Evolutionary conservation across 2,888 invertebrate genomes (phyloP), one percentile per base, ranked within the genome.

Genomic region (Tetranychus truncatus): DNA sequence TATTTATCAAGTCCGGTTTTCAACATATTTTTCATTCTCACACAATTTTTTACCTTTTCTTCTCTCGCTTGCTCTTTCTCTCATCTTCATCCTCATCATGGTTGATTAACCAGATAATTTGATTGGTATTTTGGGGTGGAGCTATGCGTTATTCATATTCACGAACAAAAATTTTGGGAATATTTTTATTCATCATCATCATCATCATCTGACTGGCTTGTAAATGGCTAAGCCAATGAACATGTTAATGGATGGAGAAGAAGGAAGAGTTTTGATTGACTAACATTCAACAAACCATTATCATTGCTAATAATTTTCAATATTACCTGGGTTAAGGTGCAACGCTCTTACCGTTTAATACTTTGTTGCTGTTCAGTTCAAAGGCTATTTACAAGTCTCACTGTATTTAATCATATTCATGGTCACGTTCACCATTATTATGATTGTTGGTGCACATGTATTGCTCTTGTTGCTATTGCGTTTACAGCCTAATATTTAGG

Each of bases 51-150:
- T 15, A 55, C 2, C 9, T 55, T 9, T 55, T 55, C 55, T 1
- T 55, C 55, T 55, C 55, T 55, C 55, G 1, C 15, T 15, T 1
- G 3, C 55, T 15, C 15, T 15, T 15, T 55, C 55, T 15, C 15
- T 55, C 55, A 55, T 55, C 55, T 55, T 46, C 55, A 55, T 55
- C 55, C 9, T 55, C 55, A 9, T 55, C 55, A 55, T 55, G 55
- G 55, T 55, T 55, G 55, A 55, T 55, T 55, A 55, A 55, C 55
- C 55, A 55, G 55, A 55, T 55, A 55, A 55, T 55, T 55, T 55
- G 55, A 55, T 55, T 55, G 55, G 55, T 55, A 55, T 55, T 55
- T 55, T 15, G 15, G 15, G 55, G 55, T 55, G 55, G 55, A 55
- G 55, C 55, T 55, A 9, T 15, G 9, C 15, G 11, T 15, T 15